Percentiles rank a stretch among this genome's conserved stretches.
Evolutionary conservation across 2,113 vertebrate species (phyloP).

Genomic region (Mesitornis unicolor): DNA sequence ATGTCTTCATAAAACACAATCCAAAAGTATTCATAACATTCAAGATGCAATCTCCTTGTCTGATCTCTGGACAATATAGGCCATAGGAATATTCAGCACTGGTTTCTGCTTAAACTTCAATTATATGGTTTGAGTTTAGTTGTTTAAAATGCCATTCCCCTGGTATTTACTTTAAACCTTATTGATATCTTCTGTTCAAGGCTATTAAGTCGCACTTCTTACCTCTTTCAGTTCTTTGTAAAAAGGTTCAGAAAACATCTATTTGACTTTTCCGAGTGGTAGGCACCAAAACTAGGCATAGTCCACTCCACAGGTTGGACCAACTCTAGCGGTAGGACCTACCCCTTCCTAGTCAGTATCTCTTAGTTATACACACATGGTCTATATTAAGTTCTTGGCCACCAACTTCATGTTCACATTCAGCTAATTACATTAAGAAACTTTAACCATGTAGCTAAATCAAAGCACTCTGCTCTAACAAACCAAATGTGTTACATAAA

Average conservation of each 20-base stretch:
- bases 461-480: conserved; percentile 3
- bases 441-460: not conserved
- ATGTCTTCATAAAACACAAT: not conserved
- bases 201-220: not conserved
- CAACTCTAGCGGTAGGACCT: not conserved
- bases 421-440: not conserved
- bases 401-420: not conserved
- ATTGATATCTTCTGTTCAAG: not conserved
- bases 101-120: not conserved
- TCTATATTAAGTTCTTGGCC: not conserved
- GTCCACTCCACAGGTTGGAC: not conserved
- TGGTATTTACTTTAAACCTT: not conserved
- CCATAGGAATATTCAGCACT: not conserved
- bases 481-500: not conserved
- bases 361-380: not conserved
- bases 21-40: not conserved
- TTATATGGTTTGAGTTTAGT: not conserved
- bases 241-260: not conserved
- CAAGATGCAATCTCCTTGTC: not conserved
- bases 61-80: not conserved
- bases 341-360: not conserved
- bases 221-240: not conserved
- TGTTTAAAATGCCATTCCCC: not conserved
- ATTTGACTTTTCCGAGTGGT: not conserved
- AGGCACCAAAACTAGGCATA: not conserved